Conservation (phyloP, 2,888 invertebrate species). For the Scaptomyza parva region DNA sequence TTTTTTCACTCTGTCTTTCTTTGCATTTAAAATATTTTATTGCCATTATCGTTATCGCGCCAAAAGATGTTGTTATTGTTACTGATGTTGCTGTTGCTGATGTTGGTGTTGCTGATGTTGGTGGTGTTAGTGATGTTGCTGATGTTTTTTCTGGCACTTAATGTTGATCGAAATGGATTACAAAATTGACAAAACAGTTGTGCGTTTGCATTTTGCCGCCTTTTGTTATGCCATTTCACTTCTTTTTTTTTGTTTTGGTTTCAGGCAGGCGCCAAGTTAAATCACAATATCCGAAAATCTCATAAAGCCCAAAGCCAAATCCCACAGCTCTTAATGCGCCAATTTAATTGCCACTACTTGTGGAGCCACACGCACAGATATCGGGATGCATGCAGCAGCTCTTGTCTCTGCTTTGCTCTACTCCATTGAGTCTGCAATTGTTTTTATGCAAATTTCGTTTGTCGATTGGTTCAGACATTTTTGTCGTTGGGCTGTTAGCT, state of each 20-base stretch:
- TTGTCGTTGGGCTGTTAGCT: constrained; percentile 10
- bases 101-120: constrained; percentile 17
- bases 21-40: constrained; percentile 44
- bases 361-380: constrained; percentile 28
- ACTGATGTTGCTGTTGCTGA: constrained; percentile 2
- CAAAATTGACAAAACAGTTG: constrained; percentile 56
- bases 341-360: constrained; percentile 73
- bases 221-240: constrained; percentile 75
- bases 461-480: constrained; percentile 52
- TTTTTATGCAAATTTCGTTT: constrained; percentile 66
- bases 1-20: constrained; percentile 7
- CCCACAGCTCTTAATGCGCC: constrained; percentile 63
- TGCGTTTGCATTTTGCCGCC: constrained; percentile 50
- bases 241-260: no score
- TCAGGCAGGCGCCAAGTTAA: constrained; percentile 24
- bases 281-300: constrained; percentile 6
- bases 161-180: constrained; percentile 61
- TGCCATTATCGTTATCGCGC: constrained; percentile 54
- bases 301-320: constrained; percentile 10
- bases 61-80: constrained; percentile 8
- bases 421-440: constrained; percentile 57
- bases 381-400: constrained; percentile 12
- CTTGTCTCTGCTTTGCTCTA: background rate
- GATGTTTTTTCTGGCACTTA: constrained; percentile 41
- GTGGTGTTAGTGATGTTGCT: constrained; percentile 33